Base-by-base conservation (phyloP, 2,888 invertebrate genomes). In the Isoperla grammatica region DNA sequence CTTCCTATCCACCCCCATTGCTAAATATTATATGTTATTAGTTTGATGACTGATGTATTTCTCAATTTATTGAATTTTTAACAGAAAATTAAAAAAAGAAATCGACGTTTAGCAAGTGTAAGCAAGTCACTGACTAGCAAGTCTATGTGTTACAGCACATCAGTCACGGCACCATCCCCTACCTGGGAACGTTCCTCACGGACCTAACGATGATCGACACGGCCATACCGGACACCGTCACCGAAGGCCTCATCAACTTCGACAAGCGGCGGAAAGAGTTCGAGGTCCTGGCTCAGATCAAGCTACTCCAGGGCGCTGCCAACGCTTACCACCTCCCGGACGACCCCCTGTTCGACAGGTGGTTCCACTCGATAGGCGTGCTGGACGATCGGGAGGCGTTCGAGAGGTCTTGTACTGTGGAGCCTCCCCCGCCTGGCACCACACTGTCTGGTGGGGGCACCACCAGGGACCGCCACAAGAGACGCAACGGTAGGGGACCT, bases 191-290 rank as follows among this genome's bases (percentile, higher is more conserved):
- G 2, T 99, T 99, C 76, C 79, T 99, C 59, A 99, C 98, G 2
- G 99, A 99, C 76, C 83, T 99, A 65, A 97, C 96, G 1, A 97
- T 98, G 95, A 95, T 98, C 69, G 96, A 99, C 76, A 93, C 96
- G 12, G 97, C 97, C 37, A 92, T 90, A 71, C 91, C 93, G 0
- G 95, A 95, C 71, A 84, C 84, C 73, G 72, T 75, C 17, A 83
- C 84, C 46, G 90, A 89, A 63, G 88, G 90, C 49, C 80, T 98
- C 50, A 95, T 99, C 54, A 99, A 99, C 76, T 98, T 99, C 74
- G 98, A 99, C 73, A 99, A 99, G 75, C 84, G 95, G 60, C 80
- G 97, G 63, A 97, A 97, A 76, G 98, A 99, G 75, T 99, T 99
- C 75, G 99, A 99, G 77, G 93, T 99, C 20, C 80, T 99, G 63